Evolutionary conservation across 2,888 invertebrate species (phyloP).

Genomic region (Drosophila nr. medialis): DNA sequence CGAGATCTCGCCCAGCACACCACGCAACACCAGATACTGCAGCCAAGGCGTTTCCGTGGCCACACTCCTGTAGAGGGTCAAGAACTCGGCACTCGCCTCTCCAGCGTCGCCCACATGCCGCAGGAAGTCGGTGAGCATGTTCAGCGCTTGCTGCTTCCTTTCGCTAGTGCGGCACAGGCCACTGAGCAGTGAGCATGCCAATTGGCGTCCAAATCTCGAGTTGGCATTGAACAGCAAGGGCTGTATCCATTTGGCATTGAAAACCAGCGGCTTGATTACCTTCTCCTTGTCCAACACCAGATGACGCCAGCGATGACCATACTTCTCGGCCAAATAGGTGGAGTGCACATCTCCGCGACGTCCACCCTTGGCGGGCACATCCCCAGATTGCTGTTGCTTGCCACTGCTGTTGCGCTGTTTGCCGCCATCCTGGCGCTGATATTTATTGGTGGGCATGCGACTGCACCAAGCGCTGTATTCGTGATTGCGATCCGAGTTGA

Average conservation of each 20-base stretch:
- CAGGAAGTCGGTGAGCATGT: slow-evolving; percentile 94
- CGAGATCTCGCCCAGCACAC: slow-evolving; percentile 93
- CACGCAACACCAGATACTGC: slow-evolving; percentile 95
- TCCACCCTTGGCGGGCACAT: slow-evolving; percentile 29
- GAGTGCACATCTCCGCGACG: slow-evolving; percentile 77
- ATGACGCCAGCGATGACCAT: slow-evolving; percentile 89
- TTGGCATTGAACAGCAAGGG: slow-evolving; percentile 97
- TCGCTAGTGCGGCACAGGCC: slow-evolving; percentile 90
- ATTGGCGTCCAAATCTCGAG: slow-evolving; percentile 94
- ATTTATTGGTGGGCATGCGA: slow-evolving; percentile 86
- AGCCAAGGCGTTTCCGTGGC: slow-evolving; percentile 96
- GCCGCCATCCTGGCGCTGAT: slow-evolving; percentile 47
- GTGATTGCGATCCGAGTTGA: slow-evolving; percentile 89
- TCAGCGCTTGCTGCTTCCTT: slow-evolving; percentile 90
- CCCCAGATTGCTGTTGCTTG: slow-evolving; percentile 33
- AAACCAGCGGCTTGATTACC: slow-evolving; percentile 85
- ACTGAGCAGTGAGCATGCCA: slow-evolving; percentile 95
- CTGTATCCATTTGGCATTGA: slow-evolving; percentile 91
- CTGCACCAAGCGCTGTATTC: slow-evolving; percentile 90
- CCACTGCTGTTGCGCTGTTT: slow-evolving; percentile 61
- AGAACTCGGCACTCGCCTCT: slow-evolving; percentile 96
- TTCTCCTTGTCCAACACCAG: slow-evolving; percentile 79
- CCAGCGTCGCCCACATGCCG: slow-evolving; percentile 94
- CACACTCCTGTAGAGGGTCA: slow-evolving; percentile 93
- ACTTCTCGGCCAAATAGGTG: slow-evolving; percentile 90